A percentile compares a stretch with the other conserved stretches of the same genome.
Conservation (phyloP, 2,797 vertebrate genomes). For the Poecilia gillii region DNA sequence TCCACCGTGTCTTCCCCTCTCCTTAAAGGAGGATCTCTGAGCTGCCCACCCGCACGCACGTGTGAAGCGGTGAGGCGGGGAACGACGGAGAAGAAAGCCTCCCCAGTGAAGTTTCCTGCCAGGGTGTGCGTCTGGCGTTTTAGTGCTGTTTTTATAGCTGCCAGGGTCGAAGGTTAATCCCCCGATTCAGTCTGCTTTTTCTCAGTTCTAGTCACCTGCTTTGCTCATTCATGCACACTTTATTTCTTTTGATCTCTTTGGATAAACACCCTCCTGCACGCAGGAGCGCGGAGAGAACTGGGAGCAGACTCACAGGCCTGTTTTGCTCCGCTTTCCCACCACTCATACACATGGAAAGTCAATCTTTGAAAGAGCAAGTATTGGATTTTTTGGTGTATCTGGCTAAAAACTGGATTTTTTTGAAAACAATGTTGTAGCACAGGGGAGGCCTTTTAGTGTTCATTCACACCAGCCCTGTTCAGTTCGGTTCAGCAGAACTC, state of each 20-base stretch:
- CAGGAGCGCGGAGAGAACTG: background rate
- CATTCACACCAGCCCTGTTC: too few species aligned
- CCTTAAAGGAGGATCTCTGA: constrained; percentile 14
- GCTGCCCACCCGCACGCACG: constrained; percentile 53
- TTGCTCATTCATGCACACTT: constrained; percentile 46
- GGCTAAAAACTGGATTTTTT: background rate
- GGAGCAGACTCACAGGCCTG: background rate
- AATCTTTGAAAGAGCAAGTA: background rate
- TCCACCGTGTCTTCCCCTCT: background rate
- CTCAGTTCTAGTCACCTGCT: constrained; percentile 55
- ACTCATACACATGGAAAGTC: background rate
- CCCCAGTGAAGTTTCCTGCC: constrained; percentile 25
- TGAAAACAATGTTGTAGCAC: background rate
- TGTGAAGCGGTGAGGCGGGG: constrained; percentile 15
- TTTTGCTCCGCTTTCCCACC: background rate
- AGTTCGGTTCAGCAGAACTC: too few species aligned
- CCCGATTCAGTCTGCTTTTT: constrained; percentile 41
- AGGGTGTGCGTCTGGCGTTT: constrained; percentile 41
- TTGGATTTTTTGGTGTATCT: background rate
- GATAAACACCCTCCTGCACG: constrained; percentile 12
- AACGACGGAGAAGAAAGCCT: constrained; percentile 38
- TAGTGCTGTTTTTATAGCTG: constrained; percentile 68
- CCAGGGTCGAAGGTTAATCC: constrained; percentile 62
- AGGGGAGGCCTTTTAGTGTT: background rate
- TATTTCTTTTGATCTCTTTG: constrained; percentile 32